These are phyloP conservation scores for Hystrix brachyura DNA, from an alignment of 2,113 vertebrate species.

Conservation along the genomic window DNA sequence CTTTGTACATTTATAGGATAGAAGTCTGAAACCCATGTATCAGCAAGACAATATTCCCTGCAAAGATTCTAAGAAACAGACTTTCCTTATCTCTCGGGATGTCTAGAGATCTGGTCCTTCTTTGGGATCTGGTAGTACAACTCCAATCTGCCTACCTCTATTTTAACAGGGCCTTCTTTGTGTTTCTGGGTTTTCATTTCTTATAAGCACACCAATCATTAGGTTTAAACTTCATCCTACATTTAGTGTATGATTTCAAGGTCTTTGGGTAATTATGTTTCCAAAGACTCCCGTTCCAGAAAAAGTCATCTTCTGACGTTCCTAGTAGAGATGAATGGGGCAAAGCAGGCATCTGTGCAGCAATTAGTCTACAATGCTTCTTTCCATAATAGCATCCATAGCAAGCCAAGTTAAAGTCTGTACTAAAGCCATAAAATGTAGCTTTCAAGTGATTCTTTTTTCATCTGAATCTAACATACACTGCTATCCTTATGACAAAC, in stretches of 20 bases:
- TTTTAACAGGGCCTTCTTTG: neutral
- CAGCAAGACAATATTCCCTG: neutral
- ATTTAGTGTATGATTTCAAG: neutral
- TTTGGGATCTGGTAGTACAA: neutral
- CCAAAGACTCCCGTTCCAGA: neutral
- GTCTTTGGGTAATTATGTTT: neutral
- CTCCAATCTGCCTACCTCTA: neutral
- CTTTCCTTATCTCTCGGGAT: neutral
- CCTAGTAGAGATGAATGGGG: neutral
- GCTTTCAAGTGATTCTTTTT: neutral
- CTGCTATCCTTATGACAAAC: neutral
- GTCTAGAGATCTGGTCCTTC: fast-evolving
- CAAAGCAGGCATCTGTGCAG: neutral
- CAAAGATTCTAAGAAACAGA: neutral
- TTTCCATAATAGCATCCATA: neutral
- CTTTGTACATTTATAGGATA: neutral
- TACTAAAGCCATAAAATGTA: neutral
- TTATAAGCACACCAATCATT: neutral
- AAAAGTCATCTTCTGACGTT: neutral
- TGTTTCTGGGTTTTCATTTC: neutral
- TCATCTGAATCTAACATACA: neutral
- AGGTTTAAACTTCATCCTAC: neutral
- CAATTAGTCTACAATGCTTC: neutral
- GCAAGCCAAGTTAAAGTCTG: neutral
- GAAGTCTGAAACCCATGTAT: neutral